Base-by-base conservation (phyloP, 2,888 invertebrate genomes). In the Chesias legatella region DNA sequence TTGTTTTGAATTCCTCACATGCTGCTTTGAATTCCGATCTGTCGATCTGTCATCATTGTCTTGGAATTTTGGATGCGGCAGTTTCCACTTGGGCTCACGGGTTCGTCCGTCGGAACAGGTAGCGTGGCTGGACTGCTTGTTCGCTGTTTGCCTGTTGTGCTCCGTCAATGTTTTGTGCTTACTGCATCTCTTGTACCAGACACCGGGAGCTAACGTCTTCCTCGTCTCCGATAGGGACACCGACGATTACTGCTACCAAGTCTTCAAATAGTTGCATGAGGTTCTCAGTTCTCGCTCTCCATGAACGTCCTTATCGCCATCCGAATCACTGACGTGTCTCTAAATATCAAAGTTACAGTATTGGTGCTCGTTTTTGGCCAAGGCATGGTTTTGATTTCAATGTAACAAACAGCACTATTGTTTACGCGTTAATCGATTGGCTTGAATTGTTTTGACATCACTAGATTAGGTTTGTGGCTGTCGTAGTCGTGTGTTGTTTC, bases 101-200 rank as follows among this genome's bases (percentile, higher is more conserved):
- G 84, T 79, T 86, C 88, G 91, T 80, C 79, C 84, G 90, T 92
- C 93, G 86, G 92, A 92, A 90, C 93, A 94, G 94, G 94, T 94
- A 94, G 92, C 92, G 91, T 93, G 92, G 90, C 90, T 91, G 78
- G 92, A 92, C 88, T 88, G 92, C 83, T 88, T 92, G 76, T 88
- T 92, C 83, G 92, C 92, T 84, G 83, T 92, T 67, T 89, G 91
- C 75, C 88, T 92, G 54, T 83, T 92, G 81, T 90, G 91, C 80
- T 90, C 91, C 62, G 82, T 92, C 70, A 91, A 92, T 84, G 79
- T 91, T 63, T 81, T 92, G 69, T 91, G 91, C 88, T 89, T 91
- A 71, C 68, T 92, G 76, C 91, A 91, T 85, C 85, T 92, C 56
- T 67, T 90, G 53, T 91, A 91, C 67, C 81, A 67, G 51, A 63